Base-by-base conservation (phyloP, 1,140 invertebrate species). In the Drosophila mauritiana region DNA sequence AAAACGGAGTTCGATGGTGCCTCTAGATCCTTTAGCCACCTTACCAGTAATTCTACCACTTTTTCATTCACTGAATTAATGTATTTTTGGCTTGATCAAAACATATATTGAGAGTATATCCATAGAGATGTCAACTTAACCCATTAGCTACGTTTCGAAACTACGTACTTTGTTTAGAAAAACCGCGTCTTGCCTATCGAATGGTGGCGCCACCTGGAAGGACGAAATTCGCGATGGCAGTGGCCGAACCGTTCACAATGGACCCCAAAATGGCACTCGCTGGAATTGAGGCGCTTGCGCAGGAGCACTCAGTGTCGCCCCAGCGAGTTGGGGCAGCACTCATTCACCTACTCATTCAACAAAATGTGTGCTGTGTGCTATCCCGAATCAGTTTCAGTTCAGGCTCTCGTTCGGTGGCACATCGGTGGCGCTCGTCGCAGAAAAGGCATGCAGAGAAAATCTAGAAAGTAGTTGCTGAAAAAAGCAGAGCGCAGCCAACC, bases 261-360 rank as follows among this genome's bases (percentile, higher is more conserved):
- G 59, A n/a, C 13, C 27, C 39, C n/a, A 2, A 34, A 39, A 15
- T 12, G 45, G 3, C 0, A 70, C 63, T 70, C 67, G 67, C 27
- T 10, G 36, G 10, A 7, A 25, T 20, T 20, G 7, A 25, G 36
- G 52, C 34, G 67, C 68, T 70, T 43, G 68, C 53, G 68, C 68
- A 27, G 51, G 45, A 48, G 27, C 11, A 15, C 27, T 25, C 22
- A 20, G 34, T 43, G 59, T 40, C 12, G n/a, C 7, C 10, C 15
- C 12, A 70, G 15, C 67, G 67, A 70, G 67, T 70, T 70, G 45
- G 45, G 59, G 59, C 59, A 58, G 39, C 59, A 81, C 74, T 82
- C 80, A 83, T 83, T 85, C 81, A 85, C 79, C 81, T 76, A 83
- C 77, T 84, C 80, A 84, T 84, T 84, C 81, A 84, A 84, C 81